Evolutionary conservation across 2,113 vertebrate genomes (phyloP), one percentile per base, ranked within the genome.

Genomic region (Nothoprocta pentlandii): DNA sequence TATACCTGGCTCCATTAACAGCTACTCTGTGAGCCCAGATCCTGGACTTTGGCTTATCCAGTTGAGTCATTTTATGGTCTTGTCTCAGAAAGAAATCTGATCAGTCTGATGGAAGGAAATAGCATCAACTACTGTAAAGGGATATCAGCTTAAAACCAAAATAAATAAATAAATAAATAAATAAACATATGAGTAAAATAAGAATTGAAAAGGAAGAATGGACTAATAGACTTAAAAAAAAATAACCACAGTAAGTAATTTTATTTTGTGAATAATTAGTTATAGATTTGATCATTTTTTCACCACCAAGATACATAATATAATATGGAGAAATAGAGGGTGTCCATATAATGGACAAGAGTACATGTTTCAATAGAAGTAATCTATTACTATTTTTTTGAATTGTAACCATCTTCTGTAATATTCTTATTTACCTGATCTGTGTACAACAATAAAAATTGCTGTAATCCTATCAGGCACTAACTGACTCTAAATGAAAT

Each of bases 61-160:
- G 28, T 3, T 56, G 46, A 15, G 53, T 54, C 53, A 56, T 47
- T 36, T 59, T 13, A n/a, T 13, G 4, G 26, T 36, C 21, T 32
- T 34, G 0, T 17, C 16, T 10, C 6, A 1, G 8, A 46, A 30
- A 56, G 14, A 69, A 86, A 32, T 30, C 1, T 3, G 0, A 62
- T 26, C 6, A 16, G 4, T 66, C 8, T 74, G 12, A 67, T 25
- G 10, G 9, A 89, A 70, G 3, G 10, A 39, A 69, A 69, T 11
- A 58, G 4, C 28, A 85, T 44, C 6, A 32, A 19, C 58, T 70
- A 41, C 9, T 75, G 19, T 6, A 49, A 30, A 66, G 4, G 58
- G 0, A 66, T 15, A 9, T 80, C 9, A 66, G 22, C 36, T 39
- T 39, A 39, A 39, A 89, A 84, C 2, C 3, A 32, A 14, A 69